These are phyloP conservation scores for Aricia artaxerxes DNA, from an alignment of 2,888 invertebrate species.

Conservation along the genomic window DNA sequence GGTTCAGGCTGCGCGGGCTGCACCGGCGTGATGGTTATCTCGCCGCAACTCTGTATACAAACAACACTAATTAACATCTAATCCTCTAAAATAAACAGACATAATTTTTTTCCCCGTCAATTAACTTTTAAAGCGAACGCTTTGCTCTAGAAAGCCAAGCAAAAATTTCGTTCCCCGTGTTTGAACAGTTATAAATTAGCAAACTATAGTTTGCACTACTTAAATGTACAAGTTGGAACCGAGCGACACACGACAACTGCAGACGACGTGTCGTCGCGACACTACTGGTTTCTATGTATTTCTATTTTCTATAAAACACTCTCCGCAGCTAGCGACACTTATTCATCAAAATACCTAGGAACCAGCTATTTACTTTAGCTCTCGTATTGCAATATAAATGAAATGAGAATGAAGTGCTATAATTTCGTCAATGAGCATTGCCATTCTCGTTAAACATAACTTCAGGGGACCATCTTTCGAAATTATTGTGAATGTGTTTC, in stretches of 20 bases:
- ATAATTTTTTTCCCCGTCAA: background rate
- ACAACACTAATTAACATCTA: slow-evolving; percentile 2
- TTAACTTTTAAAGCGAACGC: background rate
- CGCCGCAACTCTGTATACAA: slow-evolving; percentile 75
- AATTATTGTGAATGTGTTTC: background rate
- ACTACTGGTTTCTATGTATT: no score
- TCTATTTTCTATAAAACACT: no score
- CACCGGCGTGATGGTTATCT: slow-evolving; percentile 82
- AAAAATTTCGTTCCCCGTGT: background rate
- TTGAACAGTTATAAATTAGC: background rate
- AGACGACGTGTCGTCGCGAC: no score
- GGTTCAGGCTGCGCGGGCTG: slow-evolving; percentile 66
- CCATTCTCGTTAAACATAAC: slow-evolving; percentile 49
- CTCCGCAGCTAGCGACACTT: background rate
- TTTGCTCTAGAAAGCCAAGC: slow-evolving; percentile 1
- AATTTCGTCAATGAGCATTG: slow-evolving; percentile 64
- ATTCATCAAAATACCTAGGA: no score
- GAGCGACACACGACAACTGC: no score
- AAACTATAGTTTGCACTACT: background rate
- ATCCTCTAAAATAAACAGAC: background rate
- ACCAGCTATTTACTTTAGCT: background rate
- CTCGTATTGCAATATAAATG: slow-evolving; percentile 36
- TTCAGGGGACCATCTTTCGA: background rate
- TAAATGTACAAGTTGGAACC: background rate
- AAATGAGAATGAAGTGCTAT: slow-evolving; percentile 58